phyloP scores from a whole-genome alignment of 2,113 vertebrate genomes.

The Seriola aureovittata region DNA sequence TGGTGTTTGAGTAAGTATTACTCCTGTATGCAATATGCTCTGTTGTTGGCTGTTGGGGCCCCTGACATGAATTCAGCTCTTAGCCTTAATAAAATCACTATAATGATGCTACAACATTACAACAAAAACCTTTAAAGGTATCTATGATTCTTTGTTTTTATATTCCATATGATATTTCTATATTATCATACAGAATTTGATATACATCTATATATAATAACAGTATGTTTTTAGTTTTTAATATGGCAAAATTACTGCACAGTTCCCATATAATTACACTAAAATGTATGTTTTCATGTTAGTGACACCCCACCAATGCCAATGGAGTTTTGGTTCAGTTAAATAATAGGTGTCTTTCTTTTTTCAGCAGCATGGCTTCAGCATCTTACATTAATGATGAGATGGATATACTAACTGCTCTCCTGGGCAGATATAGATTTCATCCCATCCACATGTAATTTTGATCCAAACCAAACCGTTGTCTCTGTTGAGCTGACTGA shows the following conservation, averaged over 20 bases:
- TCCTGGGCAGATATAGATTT: slow-evolving; percentile 68
- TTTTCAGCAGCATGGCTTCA: slow-evolving; percentile 43
- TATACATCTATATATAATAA: too few species aligned
- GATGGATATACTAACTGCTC: slow-evolving; percentile 49
- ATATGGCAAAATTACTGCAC: not conserved
- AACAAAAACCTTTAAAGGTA: not conserved
- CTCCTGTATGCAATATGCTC: not conserved
- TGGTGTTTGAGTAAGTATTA: slow-evolving; percentile 80
- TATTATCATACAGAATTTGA: not conserved
- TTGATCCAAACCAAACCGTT: slow-evolving; percentile 9
- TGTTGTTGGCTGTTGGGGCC: slow-evolving; percentile 11
- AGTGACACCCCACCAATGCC: not conserved
- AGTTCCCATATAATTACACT: not conserved
- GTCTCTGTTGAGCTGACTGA: not conserved
- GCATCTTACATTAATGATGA: slow-evolving; percentile 72
- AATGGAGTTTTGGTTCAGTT: slow-evolving; percentile 31
- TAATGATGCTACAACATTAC: not conserved
- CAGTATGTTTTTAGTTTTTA: not conserved
- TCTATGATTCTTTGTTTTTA: not conserved
- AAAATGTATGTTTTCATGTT: not conserved
- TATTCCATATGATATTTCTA: not conserved
- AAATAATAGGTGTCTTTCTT: slow-evolving; percentile 50
- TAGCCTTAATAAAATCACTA: not conserved
- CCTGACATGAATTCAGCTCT: not conserved
- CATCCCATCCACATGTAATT: slow-evolving; percentile 35